phyloP scores from a whole-genome alignment of 2,797 vertebrate genomes.

The Pagetopsis macropterus region DNA sequence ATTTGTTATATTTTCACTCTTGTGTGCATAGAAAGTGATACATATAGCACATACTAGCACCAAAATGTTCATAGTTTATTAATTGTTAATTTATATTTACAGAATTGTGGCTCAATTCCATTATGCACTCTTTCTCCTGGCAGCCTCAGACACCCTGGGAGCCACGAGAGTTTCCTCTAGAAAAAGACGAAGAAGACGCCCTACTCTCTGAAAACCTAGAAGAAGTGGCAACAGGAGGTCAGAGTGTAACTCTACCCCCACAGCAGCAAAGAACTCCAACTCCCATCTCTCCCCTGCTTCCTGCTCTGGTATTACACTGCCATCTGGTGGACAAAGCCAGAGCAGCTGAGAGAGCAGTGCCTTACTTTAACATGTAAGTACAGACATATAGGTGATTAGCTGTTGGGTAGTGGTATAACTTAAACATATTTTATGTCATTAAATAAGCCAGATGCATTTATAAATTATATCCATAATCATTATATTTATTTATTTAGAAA shows the following conservation, averaged over 20 bases:
- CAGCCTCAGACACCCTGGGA: conserved; percentile 68
- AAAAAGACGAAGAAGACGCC: conserved; percentile 37
- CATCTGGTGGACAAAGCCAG: conserved; percentile 60
- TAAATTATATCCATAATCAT: background rate
- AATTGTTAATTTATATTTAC: background rate
- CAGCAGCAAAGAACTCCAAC: conserved; percentile 42
- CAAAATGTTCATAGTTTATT: no score
- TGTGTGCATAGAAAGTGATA: background rate
- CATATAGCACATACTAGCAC: background rate
- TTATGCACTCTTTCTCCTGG: conserved; percentile 6
- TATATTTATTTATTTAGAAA: background rate
- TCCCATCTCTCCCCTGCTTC: conserved; percentile 13
- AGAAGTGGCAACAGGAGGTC: background rate
- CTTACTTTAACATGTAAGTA: conserved; percentile 17
- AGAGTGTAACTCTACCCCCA: conserved; percentile 6
- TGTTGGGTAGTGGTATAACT: background rate
- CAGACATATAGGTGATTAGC: background rate
- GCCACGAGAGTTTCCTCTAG: conserved; percentile 64
- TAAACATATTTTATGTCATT: background rate
- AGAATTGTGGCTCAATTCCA: background rate
- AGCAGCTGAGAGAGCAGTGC: conserved; percentile 42
- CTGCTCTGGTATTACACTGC: conserved; percentile 39
- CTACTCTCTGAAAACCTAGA: conserved; percentile 35
- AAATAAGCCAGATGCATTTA: background rate
- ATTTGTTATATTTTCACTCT: conserved; percentile 4